Evolutionary conservation across 2,113 vertebrate genomes (phyloP), one percentile per base, ranked within the genome.

Genomic region (Anguilla japonica): DNA sequence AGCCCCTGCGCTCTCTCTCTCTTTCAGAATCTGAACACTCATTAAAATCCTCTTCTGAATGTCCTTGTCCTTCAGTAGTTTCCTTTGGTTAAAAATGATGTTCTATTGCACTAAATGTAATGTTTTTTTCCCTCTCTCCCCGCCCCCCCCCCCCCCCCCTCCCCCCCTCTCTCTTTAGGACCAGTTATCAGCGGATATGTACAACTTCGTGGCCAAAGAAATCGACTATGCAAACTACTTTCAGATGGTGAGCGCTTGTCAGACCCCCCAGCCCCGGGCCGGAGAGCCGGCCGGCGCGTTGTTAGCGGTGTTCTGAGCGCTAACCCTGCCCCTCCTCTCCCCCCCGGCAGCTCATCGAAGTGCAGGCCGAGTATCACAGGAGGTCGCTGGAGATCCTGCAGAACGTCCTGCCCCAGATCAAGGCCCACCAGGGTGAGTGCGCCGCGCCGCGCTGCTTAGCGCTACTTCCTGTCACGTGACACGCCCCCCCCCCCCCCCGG

Each of bases 181-280:
- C 95, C 98, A 99, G 93, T 95, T 99, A 89, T 99, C 98, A 14
- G 98, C 98, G 84, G 98, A 99, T 93, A 99, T 99, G 98, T 99
- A 99, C 96, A 98, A 94, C 91, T 99, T 99, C 88, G 96, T 99
- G 98, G 98, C 98, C 98, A 99, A 99, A 99, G 98, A 99, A 98
- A 97, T 99, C 89, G 98, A 99, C 97, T 99, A 99, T 98, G 98
- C 98, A 98, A 99, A 97, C 95, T 99, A 98, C 95, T 99, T 99
- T 90, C 97, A 99, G 94, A 98, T 95, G 15, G 98, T 98, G 94
- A 98, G 97, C 92, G 67, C 20, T 71, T n/a, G 8, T 88, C 41
- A 5, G 29, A 8, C 50, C 57, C 78, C 0, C 8, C 41, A 4
- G 46, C 53, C 46, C 16, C 50, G 78, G n/a, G 26, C 50, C 1